phyloP scores from a whole-genome alignment of 2,888 invertebrate species.

The Galerucella pusilla region DNA sequence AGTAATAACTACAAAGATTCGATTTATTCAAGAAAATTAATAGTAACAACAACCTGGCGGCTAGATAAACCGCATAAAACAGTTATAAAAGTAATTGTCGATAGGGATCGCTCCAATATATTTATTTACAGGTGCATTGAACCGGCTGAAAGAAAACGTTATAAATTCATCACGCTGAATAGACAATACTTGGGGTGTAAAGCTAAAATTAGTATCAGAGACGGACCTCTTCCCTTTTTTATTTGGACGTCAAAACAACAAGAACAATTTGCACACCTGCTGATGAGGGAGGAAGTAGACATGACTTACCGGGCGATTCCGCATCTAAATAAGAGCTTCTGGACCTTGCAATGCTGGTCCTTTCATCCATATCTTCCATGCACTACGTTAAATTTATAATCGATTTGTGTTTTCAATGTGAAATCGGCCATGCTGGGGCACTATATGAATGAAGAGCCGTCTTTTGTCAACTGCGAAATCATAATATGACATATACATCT shows the following conservation, averaged over 20 bases:
- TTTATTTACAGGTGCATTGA: slow-evolving; percentile 37
- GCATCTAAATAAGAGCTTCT: slow-evolving; percentile 57
- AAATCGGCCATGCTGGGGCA: slow-evolving; percentile 55
- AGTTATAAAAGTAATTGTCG: slow-evolving; percentile 34
- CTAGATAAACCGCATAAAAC: slow-evolving; percentile 30
- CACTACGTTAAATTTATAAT: slow-evolving; percentile 84
- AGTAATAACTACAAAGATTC: not conserved
- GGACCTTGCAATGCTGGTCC: slow-evolving; percentile 53
- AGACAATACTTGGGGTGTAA: slow-evolving; percentile 31
- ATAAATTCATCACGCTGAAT: slow-evolving; percentile 30
- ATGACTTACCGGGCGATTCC: slow-evolving; percentile 56
- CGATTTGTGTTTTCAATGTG: slow-evolving; percentile 85
- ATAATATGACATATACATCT: slow-evolving; percentile 34
- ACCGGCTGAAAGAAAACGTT: slow-evolving; percentile 35
- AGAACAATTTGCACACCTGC: slow-evolving; percentile 19
- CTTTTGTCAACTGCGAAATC: slow-evolving; percentile 34
- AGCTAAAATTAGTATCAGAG: slow-evolving; percentile 13
- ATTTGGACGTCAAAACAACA: slow-evolving; percentile 31
- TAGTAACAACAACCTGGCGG: slow-evolving; percentile 10
- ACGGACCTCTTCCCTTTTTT: slow-evolving; percentile 9
- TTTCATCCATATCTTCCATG: slow-evolving; percentile 75
- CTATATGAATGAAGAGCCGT: slow-evolving; percentile 30
- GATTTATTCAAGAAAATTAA: slow-evolving; percentile 7
- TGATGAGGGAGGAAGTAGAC: slow-evolving; percentile 11
- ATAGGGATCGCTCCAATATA: slow-evolving; percentile 31